Evolutionary conservation across 2,797 vertebrate genomes (phyloP), one percentile per base, ranked within the genome.

Genomic region (Rallus crepitans): DNA sequence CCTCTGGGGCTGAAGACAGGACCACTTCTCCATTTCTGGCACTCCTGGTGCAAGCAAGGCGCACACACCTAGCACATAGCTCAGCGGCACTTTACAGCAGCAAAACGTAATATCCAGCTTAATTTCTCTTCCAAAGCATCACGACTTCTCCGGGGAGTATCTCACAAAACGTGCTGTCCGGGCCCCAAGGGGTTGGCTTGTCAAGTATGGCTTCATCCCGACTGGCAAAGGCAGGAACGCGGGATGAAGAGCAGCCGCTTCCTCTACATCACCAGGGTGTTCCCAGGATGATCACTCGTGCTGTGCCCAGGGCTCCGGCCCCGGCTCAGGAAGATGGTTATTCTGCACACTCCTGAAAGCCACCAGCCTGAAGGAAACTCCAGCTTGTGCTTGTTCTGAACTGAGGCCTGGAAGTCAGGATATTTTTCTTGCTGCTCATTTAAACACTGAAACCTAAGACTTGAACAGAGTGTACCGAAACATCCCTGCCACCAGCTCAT

Each of bases 401-500:
- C 31, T 68, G 18, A 76, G 70, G 70, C 61, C 85, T 84, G 71
- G 80, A 79, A 80, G 64, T 33, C 2, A 0, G 60, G 59, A 3
- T 70, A 4, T 83, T 91, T 91, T 83, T 66, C 21, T 55, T 8
- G 14, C 80, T 81, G 61, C 56, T 92, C 21, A 0, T 89, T 96
- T 85, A 87, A 95, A 89, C 56, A 15, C 35, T 80, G 90, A 95
- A 95, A 95, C 68, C 80, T 15, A 84, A 94, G 71, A 57, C 90
- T 93, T 77, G 66, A 93, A 77, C 75, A 27, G 48, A 52, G 83
- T 57, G 8, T 28, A 71, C 55, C 79, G 93, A 89, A 95, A 79
- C 2, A 50, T 87, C 92, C 83, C 90, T 80, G 82, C 86, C 93
- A 59, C 64, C 91, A 90, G 88, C 94, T 94, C 95, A 89, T 93